Evolutionary conservation across 2,888 invertebrate species (phyloP).

Genomic region (Eupithecia tripunctaria): DNA sequence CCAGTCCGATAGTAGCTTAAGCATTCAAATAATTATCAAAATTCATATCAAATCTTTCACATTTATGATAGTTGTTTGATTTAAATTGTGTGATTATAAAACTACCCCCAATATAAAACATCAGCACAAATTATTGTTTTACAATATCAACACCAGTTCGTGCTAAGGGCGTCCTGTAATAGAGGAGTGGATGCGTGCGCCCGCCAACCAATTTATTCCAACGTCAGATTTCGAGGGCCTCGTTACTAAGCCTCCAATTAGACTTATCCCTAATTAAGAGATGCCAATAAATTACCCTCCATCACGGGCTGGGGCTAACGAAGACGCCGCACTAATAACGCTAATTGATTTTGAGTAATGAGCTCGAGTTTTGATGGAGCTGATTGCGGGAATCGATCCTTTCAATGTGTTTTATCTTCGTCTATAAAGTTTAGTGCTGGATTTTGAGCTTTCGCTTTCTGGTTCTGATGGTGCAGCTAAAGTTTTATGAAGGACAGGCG

Average conservation of each 20-base stretch:
- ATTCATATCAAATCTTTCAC: too few species aligned
- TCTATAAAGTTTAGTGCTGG: conserved; percentile 3
- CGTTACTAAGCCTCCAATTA: conserved; percentile 86
- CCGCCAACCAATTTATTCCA: conserved; percentile 80
- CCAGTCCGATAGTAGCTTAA: too few species aligned
- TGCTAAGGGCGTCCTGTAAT: background rate
- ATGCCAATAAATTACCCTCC: conserved; percentile 86
- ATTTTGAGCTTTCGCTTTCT: conserved; percentile 6
- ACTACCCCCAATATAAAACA: background rate
- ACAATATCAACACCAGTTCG: background rate
- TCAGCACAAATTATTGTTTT: background rate
- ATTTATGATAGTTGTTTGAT: too few species aligned
- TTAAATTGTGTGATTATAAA: background rate
- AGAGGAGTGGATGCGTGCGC: conserved; percentile 63
- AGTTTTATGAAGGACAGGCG: background rate
- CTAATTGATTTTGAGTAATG: conserved; percentile 85
- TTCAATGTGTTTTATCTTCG: conserved; percentile 12
- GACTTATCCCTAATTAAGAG: conserved; percentile 86
- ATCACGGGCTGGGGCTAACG: conserved; percentile 80
- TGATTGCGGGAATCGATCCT: conserved; percentile 58
- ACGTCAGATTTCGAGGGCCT: conserved; percentile 85
- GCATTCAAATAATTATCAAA: too few species aligned
- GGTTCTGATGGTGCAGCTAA: background rate
- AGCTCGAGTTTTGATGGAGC: conserved; percentile 83
- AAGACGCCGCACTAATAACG: conserved; percentile 85